A percentile compares a stretch with the other conserved stretches of the same genome.
Conservation (phyloP, 2,888 invertebrate genomes). For the Noctua comes region DNA sequence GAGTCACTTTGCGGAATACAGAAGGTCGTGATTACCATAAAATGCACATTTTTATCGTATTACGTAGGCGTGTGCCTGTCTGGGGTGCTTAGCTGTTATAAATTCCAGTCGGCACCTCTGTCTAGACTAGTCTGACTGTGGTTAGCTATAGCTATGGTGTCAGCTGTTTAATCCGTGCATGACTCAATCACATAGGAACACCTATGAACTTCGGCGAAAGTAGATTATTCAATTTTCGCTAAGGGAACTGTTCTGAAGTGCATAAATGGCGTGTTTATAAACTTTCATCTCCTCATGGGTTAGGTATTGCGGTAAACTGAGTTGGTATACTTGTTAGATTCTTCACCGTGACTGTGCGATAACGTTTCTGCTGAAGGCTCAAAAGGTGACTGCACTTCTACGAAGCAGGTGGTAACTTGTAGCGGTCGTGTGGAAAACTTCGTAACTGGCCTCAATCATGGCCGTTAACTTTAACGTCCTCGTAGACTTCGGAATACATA, state of each 20-base stretch:
- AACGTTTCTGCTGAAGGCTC: constrained; percentile 53
- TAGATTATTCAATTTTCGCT: constrained; percentile 13
- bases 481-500: constrained; percentile 73
- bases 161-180: constrained; percentile 34
- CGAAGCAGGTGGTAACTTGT: constrained; percentile 76
- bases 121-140: constrained; percentile 62
- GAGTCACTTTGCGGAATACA: constrained; percentile 22
- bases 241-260: constrained; percentile 1
- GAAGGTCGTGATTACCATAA: constrained; percentile 33
- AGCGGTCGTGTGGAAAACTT: constrained; percentile 78
- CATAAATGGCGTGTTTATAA: constrained; percentile 20
- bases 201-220: constrained; percentile 21
- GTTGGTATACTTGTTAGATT: constrained; percentile 27
- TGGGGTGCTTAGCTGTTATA: constrained; percentile 56
- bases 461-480: constrained; percentile 76
- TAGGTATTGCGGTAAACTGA: constrained; percentile 12
- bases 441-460: constrained; percentile 72
- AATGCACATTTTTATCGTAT: constrained; percentile 50
- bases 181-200: constrained; percentile 18
- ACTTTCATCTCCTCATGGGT: constrained; percentile 8
- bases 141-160: constrained; percentile 38
- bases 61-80: constrained; percentile 54
- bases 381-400: constrained; percentile 87
- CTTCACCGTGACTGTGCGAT: constrained; percentile 39
- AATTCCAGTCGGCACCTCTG: constrained; percentile 61